Conservation (phyloP, 2,113 vertebrate species). For the Prionailurus bengalensis region DNA sequence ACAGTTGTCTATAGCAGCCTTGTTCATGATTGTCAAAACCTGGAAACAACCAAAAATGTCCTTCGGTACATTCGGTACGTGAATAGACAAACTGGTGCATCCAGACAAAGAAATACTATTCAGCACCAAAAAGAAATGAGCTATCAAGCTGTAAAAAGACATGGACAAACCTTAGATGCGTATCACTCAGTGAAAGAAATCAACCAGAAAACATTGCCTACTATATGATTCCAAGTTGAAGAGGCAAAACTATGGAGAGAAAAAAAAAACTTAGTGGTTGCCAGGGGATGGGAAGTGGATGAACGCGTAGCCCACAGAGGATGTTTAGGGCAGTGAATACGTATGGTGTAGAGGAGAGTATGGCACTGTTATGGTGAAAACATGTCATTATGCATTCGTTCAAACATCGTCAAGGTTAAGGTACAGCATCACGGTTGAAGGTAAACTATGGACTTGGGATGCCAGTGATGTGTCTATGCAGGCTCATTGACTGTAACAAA, state of each 20-base stretch:
- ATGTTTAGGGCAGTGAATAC: neutral
- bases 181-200: neutral
- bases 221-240: neutral
- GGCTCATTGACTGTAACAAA: neutral
- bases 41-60: neutral
- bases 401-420: neutral
- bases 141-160: neutral
- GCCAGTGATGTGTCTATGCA: neutral
- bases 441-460: neutral
- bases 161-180: neutral
- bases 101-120: neutral
- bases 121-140: neutral
- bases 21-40: neutral
- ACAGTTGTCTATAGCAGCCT: neutral
- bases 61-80: neutral
- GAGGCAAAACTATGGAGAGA: neutral
- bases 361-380: fast-evolving
- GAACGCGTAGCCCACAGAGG: neutral
- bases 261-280: neutral
- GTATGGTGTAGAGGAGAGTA: too few species aligned
- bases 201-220: too few species aligned
- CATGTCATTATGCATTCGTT: neutral
- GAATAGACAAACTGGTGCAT: neutral
- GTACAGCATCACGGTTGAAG: neutral
- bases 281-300: neutral